These are phyloP conservation scores for Melanostoma mellinum DNA, from an alignment of 2,888 invertebrate species.

Conservation along the genomic window DNA sequence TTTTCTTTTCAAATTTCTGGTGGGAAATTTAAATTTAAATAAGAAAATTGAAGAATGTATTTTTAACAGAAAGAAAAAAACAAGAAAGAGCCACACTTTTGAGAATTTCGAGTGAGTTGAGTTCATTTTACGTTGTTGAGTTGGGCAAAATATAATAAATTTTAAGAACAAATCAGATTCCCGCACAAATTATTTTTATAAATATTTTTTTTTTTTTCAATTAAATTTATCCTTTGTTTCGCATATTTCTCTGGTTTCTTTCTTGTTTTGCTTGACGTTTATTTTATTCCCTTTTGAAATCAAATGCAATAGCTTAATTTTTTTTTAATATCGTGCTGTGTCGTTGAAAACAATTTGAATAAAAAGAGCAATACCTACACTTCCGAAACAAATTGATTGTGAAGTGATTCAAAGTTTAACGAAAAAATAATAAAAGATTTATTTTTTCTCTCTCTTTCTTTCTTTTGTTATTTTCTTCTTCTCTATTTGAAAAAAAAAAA, in stretches of 20 bases:
- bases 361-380: conserved; percentile 6
- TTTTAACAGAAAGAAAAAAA: conserved; percentile 33
- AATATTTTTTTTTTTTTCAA: not conserved
- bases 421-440: conserved; percentile 12
- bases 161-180: conserved; percentile 16
- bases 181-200: conserved; percentile 32
- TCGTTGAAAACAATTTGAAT: conserved; percentile 19
- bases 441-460: conserved; percentile 34
- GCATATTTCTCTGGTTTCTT: conserved; percentile 3
- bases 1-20: conserved; percentile 56
- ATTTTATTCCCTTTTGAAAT: conserved; percentile 16
- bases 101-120: conserved; percentile 62
- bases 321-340: not conserved
- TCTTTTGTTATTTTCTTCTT: conserved; percentile 14
- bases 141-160: not conserved
- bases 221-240: not conserved
- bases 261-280: conserved; percentile 43
- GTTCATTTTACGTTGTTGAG: conserved; percentile 6
- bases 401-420: conserved; percentile 10
- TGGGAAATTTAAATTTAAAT: conserved; percentile 49
- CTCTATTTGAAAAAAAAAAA: conserved; percentile 17
- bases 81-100: conserved; percentile 42
- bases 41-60: conserved; percentile 54
- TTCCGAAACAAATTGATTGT: conserved; percentile 31
- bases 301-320: not conserved